Evolutionary conservation across 2,888 invertebrate species (phyloP).

Genomic region (Cheilosia urbana): DNA sequence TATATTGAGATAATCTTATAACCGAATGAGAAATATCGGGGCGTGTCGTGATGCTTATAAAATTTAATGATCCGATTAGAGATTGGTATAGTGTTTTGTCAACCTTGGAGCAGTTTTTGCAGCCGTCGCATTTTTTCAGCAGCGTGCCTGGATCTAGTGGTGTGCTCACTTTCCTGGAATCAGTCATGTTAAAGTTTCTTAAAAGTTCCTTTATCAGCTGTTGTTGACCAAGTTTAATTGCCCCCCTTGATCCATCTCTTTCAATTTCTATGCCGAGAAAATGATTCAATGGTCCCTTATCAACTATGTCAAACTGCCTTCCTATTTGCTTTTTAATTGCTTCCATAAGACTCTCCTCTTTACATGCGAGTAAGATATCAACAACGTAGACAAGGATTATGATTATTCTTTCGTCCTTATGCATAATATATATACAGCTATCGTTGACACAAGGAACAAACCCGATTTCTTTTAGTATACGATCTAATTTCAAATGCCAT

Average conservation of each 20-base stretch:
- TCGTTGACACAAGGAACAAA: not conserved
- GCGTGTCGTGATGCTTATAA: not conserved
- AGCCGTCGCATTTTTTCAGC: slow-evolving; percentile 2
- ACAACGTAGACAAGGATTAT: slow-evolving; percentile 14
- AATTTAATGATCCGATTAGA: slow-evolving; percentile 24
- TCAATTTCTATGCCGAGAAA: slow-evolving; percentile 16
- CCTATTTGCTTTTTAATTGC: no score
- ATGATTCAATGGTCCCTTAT: slow-evolving; percentile 13
- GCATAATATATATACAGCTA: no score
- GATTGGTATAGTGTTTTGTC: slow-evolving; percentile 16
- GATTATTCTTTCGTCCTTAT: not conserved
- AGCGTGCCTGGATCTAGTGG: slow-evolving; percentile 19
- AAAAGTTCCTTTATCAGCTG: not conserved
- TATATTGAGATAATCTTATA: no score
- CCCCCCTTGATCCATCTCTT: slow-evolving; percentile 10
- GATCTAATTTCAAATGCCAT: slow-evolving; percentile 7
- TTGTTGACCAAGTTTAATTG: slow-evolving; percentile 7
- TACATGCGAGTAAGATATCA: slow-evolving; percentile 12
- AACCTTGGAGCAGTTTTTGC: not conserved
- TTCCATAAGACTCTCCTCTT: not conserved
- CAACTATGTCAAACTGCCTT: slow-evolving; percentile 5
- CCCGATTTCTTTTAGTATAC: not conserved
- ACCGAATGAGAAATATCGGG: no score
- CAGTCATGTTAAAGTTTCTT: not conserved
- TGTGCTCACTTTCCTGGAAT: slow-evolving; percentile 7